Evolutionary conservation across 2,797 vertebrate genomes (phyloP).

Genomic region (Anguilla anguilla): DNA sequence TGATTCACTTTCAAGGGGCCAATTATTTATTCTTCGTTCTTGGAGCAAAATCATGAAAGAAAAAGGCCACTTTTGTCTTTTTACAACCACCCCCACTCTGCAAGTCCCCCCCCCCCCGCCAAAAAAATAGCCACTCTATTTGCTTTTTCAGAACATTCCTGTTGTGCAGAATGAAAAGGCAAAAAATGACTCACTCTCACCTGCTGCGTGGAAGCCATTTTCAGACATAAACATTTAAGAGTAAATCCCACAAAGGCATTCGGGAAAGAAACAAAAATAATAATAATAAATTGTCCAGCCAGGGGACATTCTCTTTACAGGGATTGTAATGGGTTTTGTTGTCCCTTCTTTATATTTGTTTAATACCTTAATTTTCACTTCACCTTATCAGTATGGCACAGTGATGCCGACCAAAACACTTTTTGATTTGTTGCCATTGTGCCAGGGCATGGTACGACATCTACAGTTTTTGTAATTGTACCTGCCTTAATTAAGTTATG

Average conservation of each 20-base stretch:
- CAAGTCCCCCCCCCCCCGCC: too few relatives aligned
- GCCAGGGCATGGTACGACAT: too few relatives aligned
- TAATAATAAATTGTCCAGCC: background rate
- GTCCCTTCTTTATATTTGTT: background rate
- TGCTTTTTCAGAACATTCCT: background rate
- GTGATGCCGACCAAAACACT: background rate
- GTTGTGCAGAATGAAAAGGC: background rate
- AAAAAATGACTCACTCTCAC: background rate
- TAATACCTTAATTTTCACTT: conserved; percentile 27
- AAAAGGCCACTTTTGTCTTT: background rate
- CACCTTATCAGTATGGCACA: background rate
- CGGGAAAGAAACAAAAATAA: background rate
- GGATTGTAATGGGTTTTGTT: background rate
- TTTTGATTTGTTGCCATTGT: background rate
- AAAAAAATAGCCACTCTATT: background rate
- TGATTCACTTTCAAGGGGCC: background rate
- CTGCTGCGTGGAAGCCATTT: background rate
- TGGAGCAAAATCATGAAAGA: background rate
- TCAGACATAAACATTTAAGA: background rate
- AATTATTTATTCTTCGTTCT: background rate
- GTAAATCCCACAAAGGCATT: background rate
- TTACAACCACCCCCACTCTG: background rate
- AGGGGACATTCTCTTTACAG: background rate
- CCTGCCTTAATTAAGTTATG: too few relatives aligned
- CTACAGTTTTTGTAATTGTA: too few relatives aligned